Evolutionary conservation across 2,113 vertebrate species (phyloP).

Genomic region (Ammospiza caudacuta): DNA sequence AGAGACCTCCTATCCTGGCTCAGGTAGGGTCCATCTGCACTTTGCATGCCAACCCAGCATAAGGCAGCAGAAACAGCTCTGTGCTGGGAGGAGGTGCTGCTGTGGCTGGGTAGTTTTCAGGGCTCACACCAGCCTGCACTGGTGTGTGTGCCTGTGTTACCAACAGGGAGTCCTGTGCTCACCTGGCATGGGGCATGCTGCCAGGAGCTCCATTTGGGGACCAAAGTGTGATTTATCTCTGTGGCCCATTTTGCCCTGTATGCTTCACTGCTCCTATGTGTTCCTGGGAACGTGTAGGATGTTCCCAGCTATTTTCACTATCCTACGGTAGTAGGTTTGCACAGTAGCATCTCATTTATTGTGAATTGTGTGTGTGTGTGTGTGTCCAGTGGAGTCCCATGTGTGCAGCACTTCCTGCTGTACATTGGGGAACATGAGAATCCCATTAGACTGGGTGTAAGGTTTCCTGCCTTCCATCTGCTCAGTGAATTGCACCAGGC

Average conservation of each 20-base stretch:
- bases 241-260: not conserved
- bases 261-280: not conserved
- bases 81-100: not conserved
- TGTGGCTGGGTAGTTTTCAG: not conserved
- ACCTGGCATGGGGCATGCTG: not conserved
- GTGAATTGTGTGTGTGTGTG: not conserved
- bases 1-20: not conserved
- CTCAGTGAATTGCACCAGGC: not conserved
- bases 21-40: rapidly evolving
- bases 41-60: not conserved
- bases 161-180: rapidly evolving
- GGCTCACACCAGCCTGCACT: not conserved
- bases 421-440: not conserved
- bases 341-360: not conserved
- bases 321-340: not conserved
- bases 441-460: not conserved
- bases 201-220: not conserved
- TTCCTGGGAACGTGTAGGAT: not conserved
- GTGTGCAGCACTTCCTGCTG: not conserved
- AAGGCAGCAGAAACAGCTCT: not conserved
- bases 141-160: not conserved
- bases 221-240: not conserved
- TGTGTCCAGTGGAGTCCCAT: not conserved
- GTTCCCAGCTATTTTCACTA: not conserved
- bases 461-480: constrained; percentile 25